Base-by-base conservation (phyloP, 2,113 vertebrate species). In the Oreochromis spilurus region DNA sequence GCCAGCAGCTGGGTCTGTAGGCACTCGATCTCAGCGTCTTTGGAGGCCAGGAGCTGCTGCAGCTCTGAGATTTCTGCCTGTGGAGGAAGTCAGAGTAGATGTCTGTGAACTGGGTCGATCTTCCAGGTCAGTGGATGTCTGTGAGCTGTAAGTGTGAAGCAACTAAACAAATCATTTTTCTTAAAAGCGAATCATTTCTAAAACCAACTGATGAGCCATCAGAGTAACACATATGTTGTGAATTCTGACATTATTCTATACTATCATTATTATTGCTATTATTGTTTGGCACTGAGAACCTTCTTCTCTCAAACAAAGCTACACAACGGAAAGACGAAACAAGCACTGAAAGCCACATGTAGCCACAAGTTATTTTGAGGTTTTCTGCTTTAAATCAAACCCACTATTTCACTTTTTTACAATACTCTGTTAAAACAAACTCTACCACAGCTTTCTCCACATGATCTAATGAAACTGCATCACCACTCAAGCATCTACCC, bases 11-110 rank as follows among this genome's bases (percentile, higher is more conserved):
- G 98, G 79, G 96, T 97, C 82, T 98, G 98, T 77, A 99, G 94
- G 11, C 97, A 96, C 86, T 98, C 97, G 10, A 99, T 99, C 95
- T 99, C 99, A 9, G 97, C 95, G 72, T 99, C 98, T 95, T 98
- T 99, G 84, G 97, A 95, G 83, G 97, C 96, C 83, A 99, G 89
- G 2, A 98, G 94, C 91, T 98, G 97, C 91, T 99, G 97, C 36
- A 99, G 97, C 89, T 98, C 97, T 12, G 96, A 96, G 79, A 99
- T 98, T 93, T 99, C 97, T 1, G 96, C 96, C 99, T 99, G 96
- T 8, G 84, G 89, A 93, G 40, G 57, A 50, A 43, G 14, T 84
- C 31, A 53, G 45, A 87, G 58, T 2, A 10, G 24, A 55, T 34
- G 7, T 89, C 54, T n/a, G 29, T 83, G 40, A 83, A 52, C 62